Evolutionary conservation across 2,888 invertebrate genomes (phyloP), one percentile per base, ranked within the genome.

Genomic region (Shargacucullia verbasci): DNA sequence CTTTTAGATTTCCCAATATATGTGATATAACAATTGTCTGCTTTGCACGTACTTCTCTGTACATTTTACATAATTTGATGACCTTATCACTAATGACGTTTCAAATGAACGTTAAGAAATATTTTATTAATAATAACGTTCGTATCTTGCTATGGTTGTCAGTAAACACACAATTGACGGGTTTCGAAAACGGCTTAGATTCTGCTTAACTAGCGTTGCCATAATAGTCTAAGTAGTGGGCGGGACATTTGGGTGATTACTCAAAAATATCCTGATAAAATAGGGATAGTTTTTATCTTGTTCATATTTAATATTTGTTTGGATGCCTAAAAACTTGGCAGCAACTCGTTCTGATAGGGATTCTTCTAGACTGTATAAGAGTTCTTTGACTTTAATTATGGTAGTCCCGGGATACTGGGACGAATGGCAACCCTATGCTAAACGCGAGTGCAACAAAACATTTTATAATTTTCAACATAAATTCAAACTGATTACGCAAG

Each of bases 21-120:
- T 78, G 74, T 85, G 85, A 89, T 85, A 87, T 85, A 87, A 87
- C 78, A 82, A 86, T 80, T 76, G 78, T 74, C 70, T 76, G 73
- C 73, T 79, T 79, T 80, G 80, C 88, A 88, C 88, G 87, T 89
- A 88, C 82, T 81, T 83, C 84, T 81, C 73, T 79, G 69, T 71
- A 75, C 59, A 75, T 79, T 84, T 90, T 89, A 88, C 89, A 87
- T 89, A 87, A 90, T 84, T 79, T 73, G 64, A 73, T 86, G 83
- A 89, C 87, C 84, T 89, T 90, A 91, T 91, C 89, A 81, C 70
- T 65, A 77, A 73, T 73, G 76, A 80, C 79, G 81, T 80, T 78
- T 77, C 73, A 76, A 83, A 81, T 72, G 58, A 66, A 59, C 58
- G 66, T 87, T 89, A 78, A 66, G 84, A 83, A 89, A 87, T 70